Evolutionary conservation across 2,797 vertebrate genomes (phyloP).

Genomic region (Sternarchorhynchus goeldii): DNA sequence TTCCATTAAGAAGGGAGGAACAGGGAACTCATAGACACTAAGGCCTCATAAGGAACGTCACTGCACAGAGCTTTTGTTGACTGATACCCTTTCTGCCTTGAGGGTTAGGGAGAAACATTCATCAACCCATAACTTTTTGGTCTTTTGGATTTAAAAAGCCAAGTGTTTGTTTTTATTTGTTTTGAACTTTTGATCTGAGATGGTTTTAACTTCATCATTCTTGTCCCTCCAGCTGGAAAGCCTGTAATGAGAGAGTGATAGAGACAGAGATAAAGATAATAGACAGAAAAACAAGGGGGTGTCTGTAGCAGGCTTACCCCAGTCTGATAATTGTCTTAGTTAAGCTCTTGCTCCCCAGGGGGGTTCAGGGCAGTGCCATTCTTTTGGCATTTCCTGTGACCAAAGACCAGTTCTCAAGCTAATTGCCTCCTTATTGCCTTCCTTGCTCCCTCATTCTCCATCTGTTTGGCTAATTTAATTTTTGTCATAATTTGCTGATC

Average conservation of each 20-base stretch:
- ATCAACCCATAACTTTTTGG: neutral
- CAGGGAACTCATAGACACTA: neutral
- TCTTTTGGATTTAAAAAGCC: neutral
- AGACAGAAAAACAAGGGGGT: no score
- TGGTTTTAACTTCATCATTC: no score
- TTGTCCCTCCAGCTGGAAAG: no score
- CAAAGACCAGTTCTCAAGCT: slow-evolving; percentile 47
- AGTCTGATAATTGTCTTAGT: neutral
- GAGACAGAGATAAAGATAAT: no score
- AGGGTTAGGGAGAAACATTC: neutral
- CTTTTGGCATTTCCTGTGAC: slow-evolving; percentile 64
- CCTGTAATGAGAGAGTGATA: no score
- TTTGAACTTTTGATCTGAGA: no score
- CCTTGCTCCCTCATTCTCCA: slow-evolving; percentile 38
- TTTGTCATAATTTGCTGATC: slow-evolving; percentile 47
- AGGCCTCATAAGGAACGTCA: slow-evolving; percentile 31
- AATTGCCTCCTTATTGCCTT: slow-evolving; percentile 2
- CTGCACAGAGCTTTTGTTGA: neutral
- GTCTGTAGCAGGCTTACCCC: neutral
- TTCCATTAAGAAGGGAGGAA: slow-evolving; percentile 34
- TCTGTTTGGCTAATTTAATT: slow-evolving; percentile 32
- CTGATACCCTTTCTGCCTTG: neutral
- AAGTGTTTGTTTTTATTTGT: neutral
- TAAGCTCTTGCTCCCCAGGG: neutral
- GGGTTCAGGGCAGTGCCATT: neutral